These are phyloP conservation scores for Tridacna crocea DNA, from an alignment of 2,888 invertebrate species.

Conservation along the genomic window DNA sequence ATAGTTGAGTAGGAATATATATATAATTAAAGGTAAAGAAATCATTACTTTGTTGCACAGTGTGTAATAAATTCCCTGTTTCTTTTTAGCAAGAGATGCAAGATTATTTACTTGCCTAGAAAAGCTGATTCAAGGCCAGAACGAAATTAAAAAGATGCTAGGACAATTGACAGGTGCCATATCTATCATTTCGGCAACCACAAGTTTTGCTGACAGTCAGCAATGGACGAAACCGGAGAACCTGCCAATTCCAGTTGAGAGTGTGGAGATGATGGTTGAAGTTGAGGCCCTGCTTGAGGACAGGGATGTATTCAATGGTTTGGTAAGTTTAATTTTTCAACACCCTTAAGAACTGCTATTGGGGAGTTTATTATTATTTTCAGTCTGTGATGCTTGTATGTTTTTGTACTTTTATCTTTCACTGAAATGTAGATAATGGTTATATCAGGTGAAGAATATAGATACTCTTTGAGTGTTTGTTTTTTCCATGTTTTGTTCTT, in stretches of 20 bases:
- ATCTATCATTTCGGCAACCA: background rate
- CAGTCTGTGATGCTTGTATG: no score
- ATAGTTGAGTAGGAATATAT: no score
- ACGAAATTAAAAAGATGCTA: background rate
- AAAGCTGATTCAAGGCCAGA: conserved; percentile 8
- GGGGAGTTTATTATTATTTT: no score
- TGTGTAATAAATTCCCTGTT: no score
- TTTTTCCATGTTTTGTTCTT: no score
- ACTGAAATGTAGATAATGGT: no score
- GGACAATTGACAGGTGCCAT: background rate
- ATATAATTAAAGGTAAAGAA: no score
- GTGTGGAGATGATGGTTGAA: background rate
- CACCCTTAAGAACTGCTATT: no score
- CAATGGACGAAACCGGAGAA: background rate
- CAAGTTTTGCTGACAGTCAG: background rate
- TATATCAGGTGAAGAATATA: no score
- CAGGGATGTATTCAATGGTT: background rate
- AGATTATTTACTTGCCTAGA: conserved; percentile 9
- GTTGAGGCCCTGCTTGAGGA: background rate
- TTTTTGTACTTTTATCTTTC: no score
- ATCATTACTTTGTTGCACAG: no score
- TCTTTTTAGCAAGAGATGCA: background rate
- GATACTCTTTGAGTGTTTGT: no score
- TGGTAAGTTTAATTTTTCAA: conserved; percentile 16
- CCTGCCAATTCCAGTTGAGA: background rate